Percentiles rank a stretch among this genome's conserved stretches.
These are phyloP conservation scores for Drosophila koepferae DNA, from an alignment of 2,888 invertebrate genomes.

Conservation along the genomic window DNA sequence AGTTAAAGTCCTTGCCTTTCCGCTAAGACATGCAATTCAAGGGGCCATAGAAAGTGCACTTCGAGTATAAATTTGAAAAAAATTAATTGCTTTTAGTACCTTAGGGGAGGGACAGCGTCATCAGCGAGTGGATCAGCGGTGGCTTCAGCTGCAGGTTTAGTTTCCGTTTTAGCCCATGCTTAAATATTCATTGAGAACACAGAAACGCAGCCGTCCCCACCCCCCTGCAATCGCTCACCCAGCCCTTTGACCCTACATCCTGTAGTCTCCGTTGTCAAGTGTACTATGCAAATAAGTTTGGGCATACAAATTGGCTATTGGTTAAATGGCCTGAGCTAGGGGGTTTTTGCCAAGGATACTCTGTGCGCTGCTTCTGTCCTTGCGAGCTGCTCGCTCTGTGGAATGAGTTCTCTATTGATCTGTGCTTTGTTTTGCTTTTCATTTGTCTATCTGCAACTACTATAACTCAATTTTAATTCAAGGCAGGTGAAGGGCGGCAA, in stretches of 20 bases:
- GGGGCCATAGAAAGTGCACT: constrained; percentile 63
- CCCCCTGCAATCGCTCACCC: not conserved
- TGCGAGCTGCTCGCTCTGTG: constrained; percentile 29
- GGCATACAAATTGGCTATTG: constrained; percentile 76
- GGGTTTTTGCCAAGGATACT: not conserved
- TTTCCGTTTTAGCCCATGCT: constrained; percentile 39
- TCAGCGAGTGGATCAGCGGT: constrained; percentile 22
- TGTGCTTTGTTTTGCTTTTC: constrained; percentile 67
- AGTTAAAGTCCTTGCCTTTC: constrained; percentile 59
- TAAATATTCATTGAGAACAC: constrained; percentile 72
- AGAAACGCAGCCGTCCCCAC: constrained; percentile 10
- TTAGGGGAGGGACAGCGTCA: constrained; percentile 14
- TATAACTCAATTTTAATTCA: constrained; percentile 70
- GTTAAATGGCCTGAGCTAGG: constrained; percentile 44
- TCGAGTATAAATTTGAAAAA: constrained; percentile 56
- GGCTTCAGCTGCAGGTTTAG: constrained; percentile 23
- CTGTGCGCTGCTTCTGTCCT: constrained; percentile 8
- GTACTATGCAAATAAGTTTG: constrained; percentile 76
- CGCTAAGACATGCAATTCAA: constrained; percentile 23
- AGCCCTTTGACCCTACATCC: not conserved
- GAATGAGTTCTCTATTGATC: constrained; percentile 67
- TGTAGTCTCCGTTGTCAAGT: constrained; percentile 47
- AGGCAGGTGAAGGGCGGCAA: not conserved
- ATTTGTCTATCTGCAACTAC: constrained; percentile 57
- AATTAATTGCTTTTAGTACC: constrained; percentile 77